phyloP scores from a whole-genome alignment of 2,888 invertebrate genomes.

The Vannuccia rotundouncinata region DNA sequence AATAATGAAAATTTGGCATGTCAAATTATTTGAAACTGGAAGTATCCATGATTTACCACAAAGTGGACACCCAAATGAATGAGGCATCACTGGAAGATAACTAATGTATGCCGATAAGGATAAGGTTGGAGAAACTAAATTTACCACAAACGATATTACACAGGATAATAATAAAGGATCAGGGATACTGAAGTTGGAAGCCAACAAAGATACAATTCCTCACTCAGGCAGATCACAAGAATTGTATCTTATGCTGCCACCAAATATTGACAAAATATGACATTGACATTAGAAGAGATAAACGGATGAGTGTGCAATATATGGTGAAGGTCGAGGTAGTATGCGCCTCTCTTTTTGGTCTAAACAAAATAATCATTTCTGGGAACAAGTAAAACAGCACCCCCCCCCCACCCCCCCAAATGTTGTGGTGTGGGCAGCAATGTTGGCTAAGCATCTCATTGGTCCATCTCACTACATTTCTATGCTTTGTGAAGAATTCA shows the following conservation, averaged over 20 bases:
- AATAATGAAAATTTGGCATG: background rate
- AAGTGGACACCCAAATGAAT: background rate
- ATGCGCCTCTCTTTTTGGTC: background rate
- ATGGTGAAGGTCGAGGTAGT: background rate
- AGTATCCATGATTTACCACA: background rate
- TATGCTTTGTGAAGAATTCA: background rate
- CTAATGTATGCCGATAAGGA: background rate
- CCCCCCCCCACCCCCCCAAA: background rate
- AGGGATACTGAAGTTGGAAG: background rate
- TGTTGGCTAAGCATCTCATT: background rate
- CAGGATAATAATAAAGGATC: background rate
- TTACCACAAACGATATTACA: background rate
- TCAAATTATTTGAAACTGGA: background rate
- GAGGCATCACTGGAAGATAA: background rate
- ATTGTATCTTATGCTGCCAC: background rate
- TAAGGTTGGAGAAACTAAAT: background rate
- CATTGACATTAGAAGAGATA: background rate
- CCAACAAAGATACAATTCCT: background rate
- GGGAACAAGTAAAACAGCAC: constrained; percentile 17
- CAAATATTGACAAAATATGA: background rate
- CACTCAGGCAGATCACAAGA: background rate
- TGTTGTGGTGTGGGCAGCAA: no score
- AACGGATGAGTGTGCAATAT: constrained; percentile 1
- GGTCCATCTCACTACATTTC: background rate
- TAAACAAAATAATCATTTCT: background rate